Conservation (phyloP, 2,888 invertebrate genomes). For the Drosophila robusta region DNA sequence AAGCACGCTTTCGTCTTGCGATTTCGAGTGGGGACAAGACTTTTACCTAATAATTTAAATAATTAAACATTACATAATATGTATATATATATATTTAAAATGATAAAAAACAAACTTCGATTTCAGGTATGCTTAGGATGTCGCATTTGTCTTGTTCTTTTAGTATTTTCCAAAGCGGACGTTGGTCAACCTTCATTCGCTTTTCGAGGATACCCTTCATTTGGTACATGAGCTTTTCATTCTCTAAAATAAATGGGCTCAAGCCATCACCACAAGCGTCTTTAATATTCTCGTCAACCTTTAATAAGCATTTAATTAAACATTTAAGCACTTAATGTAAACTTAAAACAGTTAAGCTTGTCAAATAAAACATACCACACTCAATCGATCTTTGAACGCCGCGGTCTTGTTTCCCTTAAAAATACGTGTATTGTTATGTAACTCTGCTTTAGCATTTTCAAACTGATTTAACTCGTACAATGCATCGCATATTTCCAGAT, state of each 20-base stretch:
- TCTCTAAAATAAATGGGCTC: slow-evolving; percentile 74
- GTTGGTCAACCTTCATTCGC: slow-evolving; percentile 48
- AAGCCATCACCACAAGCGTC: slow-evolving; percentile 73
- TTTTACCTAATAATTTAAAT: slow-evolving; percentile 58
- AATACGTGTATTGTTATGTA: slow-evolving; percentile 72
- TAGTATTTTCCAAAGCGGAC: slow-evolving; percentile 80
- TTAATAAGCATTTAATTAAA: background rate
- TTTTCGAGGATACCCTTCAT: slow-evolving; percentile 57
- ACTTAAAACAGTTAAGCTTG: slow-evolving; percentile 15
- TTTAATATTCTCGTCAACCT: slow-evolving; percentile 78
- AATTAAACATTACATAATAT: background rate
- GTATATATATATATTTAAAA: too few species aligned
- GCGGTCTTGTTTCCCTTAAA: slow-evolving; percentile 76
- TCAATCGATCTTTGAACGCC: slow-evolving; percentile 69
- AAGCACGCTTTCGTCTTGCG: slow-evolving; percentile 73
- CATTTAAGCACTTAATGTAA: background rate
- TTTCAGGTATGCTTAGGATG: slow-evolving; percentile 76
- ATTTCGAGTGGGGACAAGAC: slow-evolving; percentile 76
- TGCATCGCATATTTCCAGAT: slow-evolving; percentile 81
- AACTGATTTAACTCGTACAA: slow-evolving; percentile 80
- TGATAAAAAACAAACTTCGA: slow-evolving; percentile 59
- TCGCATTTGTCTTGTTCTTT: slow-evolving; percentile 80
- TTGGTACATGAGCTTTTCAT: slow-evolving; percentile 69
- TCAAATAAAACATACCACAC: slow-evolving; percentile 66
- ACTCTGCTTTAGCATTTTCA: slow-evolving; percentile 75